Evolutionary conservation across 2,113 vertebrate species (phyloP).

Genomic region (Cryptomyrus ogoouensis): DNA sequence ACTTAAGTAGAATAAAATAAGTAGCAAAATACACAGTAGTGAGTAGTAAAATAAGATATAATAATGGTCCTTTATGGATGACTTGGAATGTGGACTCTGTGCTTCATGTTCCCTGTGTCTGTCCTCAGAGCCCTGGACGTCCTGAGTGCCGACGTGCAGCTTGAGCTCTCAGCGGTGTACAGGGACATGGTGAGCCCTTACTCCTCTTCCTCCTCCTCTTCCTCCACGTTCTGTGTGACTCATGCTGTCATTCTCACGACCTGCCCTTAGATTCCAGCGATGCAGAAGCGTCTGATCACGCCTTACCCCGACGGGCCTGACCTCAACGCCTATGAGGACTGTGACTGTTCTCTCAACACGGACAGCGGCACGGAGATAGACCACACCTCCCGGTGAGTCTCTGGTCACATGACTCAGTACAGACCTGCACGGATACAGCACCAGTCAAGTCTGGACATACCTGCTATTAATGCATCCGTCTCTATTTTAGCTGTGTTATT

Average conservation of each 20-base stretch:
- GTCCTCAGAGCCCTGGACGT: constrained; percentile 78
- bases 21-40: too few relatives aligned
- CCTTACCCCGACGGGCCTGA: constrained; percentile 82
- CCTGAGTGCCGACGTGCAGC: constrained; percentile 83
- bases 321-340: constrained; percentile 74
- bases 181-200: constrained; percentile 75
- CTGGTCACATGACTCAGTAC: neutral
- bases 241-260: neutral
- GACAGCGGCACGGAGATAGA: constrained; percentile 50
- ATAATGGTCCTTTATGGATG: neutral
- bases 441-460: neutral
- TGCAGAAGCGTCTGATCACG: constrained; percentile 86
- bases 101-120: neutral
- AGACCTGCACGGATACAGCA: neutral
- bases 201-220: neutral
- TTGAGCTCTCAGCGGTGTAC: constrained; percentile 82
- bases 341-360: constrained; percentile 57
- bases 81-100: neutral
- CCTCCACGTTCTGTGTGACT: neutral
- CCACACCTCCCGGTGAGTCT: constrained; percentile 20
- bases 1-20: too few relatives aligned
- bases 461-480: neutral
- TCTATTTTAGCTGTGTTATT: neutral
- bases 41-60: too few relatives aligned
- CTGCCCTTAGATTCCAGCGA: constrained; percentile 77